Conservation (phyloP, 2,113 vertebrate genomes). For the Pygoscelis antarcticus region DNA sequence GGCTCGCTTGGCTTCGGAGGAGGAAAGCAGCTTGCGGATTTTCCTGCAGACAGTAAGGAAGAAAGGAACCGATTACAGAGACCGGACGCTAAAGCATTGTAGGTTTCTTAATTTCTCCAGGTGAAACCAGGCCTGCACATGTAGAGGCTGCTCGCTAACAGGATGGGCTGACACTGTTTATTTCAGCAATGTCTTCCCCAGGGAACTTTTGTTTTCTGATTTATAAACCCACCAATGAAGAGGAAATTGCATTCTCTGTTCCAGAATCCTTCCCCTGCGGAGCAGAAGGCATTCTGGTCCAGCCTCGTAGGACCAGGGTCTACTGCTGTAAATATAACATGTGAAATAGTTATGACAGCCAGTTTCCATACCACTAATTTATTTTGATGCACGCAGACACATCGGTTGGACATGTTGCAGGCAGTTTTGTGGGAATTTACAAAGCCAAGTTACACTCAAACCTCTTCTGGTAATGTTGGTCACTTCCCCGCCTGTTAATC, state of each 20-base stretch:
- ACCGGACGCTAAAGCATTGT: not conserved
- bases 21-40: conserved; percentile 82
- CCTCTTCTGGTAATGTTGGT: not conserved
- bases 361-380: not conserved
- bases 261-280: not conserved
- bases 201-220: not conserved
- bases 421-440: not conserved
- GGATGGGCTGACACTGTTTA: not conserved
- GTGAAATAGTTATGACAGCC: not conserved
- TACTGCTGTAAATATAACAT: not conserved
- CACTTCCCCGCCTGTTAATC: not conserved
- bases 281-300: not conserved
- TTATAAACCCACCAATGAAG: not conserved
- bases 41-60: conserved; percentile 62
- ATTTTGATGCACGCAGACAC: not conserved
- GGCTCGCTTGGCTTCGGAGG: conserved; percentile 82
- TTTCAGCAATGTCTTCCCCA: not conserved
- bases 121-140: not conserved
- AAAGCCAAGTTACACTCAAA: not conserved
- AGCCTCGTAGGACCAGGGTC: not conserved
- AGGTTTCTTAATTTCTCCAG: not conserved
- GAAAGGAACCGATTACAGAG: not conserved
- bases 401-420: not conserved
- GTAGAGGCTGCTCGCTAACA: rapidly evolving
- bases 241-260: not conserved